A percentile compares a stretch with the other conserved stretches of the same genome.
These are phyloP conservation scores for Cairina moschata DNA, from an alignment of 2,113 vertebrate genomes.

Conservation along the genomic window DNA sequence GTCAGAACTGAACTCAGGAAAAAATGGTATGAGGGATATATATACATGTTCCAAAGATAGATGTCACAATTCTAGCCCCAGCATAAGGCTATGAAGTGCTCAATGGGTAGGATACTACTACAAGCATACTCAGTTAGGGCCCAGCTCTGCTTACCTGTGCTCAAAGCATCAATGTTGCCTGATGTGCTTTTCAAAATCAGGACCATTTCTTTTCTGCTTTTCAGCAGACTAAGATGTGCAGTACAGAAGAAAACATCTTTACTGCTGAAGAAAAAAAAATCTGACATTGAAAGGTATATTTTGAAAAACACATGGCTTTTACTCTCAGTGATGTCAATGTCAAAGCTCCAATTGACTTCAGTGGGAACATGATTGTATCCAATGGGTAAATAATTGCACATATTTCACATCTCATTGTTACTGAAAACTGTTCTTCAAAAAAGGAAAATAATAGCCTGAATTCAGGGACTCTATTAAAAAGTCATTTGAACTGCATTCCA, in stretches of 20 bases:
- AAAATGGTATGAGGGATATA: not conserved
- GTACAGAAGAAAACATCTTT: slow-evolving; percentile 31
- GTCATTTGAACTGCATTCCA: slow-evolving; percentile 71
- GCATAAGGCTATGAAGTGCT: not conserved
- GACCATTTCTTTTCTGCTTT: not conserved
- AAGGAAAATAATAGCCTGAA: slow-evolving; percentile 57
- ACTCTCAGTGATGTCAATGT: slow-evolving; percentile 27
- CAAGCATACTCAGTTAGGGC: not conserved
- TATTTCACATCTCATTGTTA: slow-evolving; percentile 72
- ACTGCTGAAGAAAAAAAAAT: slow-evolving; percentile 18
- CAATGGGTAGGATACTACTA: not conserved
- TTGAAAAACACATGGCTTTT: slow-evolving; percentile 31
- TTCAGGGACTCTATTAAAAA: slow-evolving; percentile 74
- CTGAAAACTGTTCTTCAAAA: slow-evolving; percentile 71
- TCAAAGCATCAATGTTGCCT: not conserved
- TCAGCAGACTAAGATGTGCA: not conserved
- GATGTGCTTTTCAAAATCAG: not conserved
- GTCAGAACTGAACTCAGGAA: not conserved
- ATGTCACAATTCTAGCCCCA: not conserved
- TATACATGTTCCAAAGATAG: not conserved
- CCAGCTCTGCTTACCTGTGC: not conserved
- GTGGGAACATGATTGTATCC: slow-evolving; percentile 38
- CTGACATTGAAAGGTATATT: slow-evolving; percentile 42
- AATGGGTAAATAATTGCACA: slow-evolving; percentile 61
- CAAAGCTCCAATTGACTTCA: slow-evolving; percentile 57